Evolutionary conservation across 2,888 invertebrate genomes (phyloP), one percentile per base, ranked within the genome.

Genomic region (Anodontia alba): DNA sequence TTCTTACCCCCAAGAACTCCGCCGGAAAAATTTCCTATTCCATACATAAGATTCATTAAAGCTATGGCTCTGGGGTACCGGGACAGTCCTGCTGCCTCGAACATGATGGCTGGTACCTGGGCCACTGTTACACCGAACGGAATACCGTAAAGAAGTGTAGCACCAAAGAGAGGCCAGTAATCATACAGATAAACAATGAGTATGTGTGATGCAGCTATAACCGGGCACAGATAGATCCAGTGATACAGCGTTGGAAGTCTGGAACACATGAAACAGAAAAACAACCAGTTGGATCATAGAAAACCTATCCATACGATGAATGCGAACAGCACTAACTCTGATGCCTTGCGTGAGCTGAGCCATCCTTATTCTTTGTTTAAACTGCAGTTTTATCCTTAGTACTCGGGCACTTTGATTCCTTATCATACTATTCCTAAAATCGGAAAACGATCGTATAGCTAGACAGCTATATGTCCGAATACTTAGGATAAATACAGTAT

Each of bases 221-320:
- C 26, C 0, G 81, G 84, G 12, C 73, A 62, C 23, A 79, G 46
- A 57, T 81, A 81, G 2, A 84, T 74, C 84, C 84, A 84, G 29
- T 84, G 81, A 43, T 81, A 84, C 7, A 81, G 69, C 26, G 84
- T 84, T 5, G 81, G 84, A 15, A 81, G 43, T n/a, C 84, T 84
- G 81, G 17, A 75, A 78, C 10, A 69, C n/a, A 57, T 12, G 29
- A 26, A 57, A 42, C 8, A 42, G 42, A 42, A 42, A 15, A 42
- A n/a, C n/a, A n/a, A n/a, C n/a, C n/a, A n/a, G n/a, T n/a, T n/a
- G n/a, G n/a, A n/a, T n/a, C n/a, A n/a, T n/a, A n/a, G n/a, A n/a
- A n/a, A n/a, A n/a, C n/a, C n/a, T n/a, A n/a, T n/a, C n/a, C n/a
- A n/a, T n/a, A n/a, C n/a, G n/a, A n/a, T n/a, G n/a, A n/a, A n/a